Evolutionary conservation across 2,113 vertebrate species (phyloP), one percentile per base, ranked within the genome.

Genomic region (Diglossa brunneiventris): DNA sequence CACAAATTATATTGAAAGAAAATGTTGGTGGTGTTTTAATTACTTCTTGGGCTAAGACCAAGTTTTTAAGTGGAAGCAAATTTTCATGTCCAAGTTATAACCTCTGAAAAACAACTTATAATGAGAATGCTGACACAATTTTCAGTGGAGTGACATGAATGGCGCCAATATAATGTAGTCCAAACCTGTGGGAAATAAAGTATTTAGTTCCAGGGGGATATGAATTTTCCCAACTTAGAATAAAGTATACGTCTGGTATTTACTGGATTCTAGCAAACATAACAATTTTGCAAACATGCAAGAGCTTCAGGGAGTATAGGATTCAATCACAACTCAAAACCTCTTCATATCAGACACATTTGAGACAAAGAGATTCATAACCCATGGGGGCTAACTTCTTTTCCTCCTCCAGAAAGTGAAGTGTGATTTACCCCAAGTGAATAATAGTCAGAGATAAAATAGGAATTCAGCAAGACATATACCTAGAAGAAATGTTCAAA

Each of bases 161-260:
- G 42, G 67, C 7, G 2, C 58, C 88, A 86, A 72, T 37, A 41
- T 41, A 93, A 83, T 67, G 26, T 67, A 94, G 95, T 88, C 72
- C 89, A 96, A 97, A 93, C 87, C 74, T 70, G 27, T 80, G 83
- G 53, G 81, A 83, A 88, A 82, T 72, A 50, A 87, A 75, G 21
- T 69, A 93, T 72, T 89, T 94, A 85, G 39, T 84, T 87, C 72
- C 75, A 94, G 62, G 52, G 95, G 82, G 75, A 91, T 77, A 88
- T 52, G 39, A 91, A 96, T 95, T 95, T 95, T 92, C 61, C 59
- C 91, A 94, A 46, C 14, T 39, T 90, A 73, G 83, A 97, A 93
- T 85, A 95, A 89, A 95, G 87, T 68, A 87, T 62, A 88, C 0
- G 14, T 56, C 91, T 94, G 68, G 44, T 96, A 95, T 95, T 96